These are phyloP conservation scores for Artibeus jamaicensis DNA, from an alignment of 2,797 vertebrate genomes.

Conservation along the genomic window DNA sequence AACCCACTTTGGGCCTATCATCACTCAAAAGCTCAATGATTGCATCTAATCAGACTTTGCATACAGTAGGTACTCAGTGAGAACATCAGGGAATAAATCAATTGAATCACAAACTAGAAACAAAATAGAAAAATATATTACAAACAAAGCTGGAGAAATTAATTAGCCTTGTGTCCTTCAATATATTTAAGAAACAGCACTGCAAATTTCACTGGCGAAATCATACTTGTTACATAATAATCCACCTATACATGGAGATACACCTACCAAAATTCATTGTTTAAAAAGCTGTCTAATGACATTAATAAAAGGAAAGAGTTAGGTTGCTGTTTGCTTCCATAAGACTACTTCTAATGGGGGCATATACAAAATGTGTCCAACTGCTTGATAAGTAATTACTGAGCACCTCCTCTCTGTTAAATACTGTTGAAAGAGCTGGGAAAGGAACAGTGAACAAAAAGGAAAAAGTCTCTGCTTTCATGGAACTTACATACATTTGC, in stretches of 20 bases:
- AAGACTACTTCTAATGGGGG: not conserved
- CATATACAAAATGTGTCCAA: not conserved
- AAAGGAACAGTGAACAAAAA: not conserved
- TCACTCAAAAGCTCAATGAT: not conserved
- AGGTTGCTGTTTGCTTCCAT: not conserved
- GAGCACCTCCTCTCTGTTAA: not conserved
- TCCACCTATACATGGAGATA: not conserved
- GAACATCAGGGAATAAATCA: not conserved
- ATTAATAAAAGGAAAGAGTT: not conserved
- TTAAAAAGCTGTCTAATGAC: not conserved
- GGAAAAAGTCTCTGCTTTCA: not conserved
- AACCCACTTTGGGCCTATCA: not conserved
- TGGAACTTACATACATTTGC: not conserved
- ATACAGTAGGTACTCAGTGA: not conserved
- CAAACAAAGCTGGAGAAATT: not conserved
- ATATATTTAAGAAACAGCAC: not conserved
- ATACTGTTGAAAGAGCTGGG: not conserved
- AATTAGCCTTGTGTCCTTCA: not conserved
- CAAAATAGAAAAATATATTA: not conserved
- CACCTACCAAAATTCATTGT: not conserved
- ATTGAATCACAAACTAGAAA: not conserved
- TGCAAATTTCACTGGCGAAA: not conserved
- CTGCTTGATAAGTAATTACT: not conserved
- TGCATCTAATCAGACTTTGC: not conserved
- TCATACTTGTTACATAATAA: not conserved